Conservation (phyloP, 2,888 invertebrate species). For the Drosophila dives region DNA sequence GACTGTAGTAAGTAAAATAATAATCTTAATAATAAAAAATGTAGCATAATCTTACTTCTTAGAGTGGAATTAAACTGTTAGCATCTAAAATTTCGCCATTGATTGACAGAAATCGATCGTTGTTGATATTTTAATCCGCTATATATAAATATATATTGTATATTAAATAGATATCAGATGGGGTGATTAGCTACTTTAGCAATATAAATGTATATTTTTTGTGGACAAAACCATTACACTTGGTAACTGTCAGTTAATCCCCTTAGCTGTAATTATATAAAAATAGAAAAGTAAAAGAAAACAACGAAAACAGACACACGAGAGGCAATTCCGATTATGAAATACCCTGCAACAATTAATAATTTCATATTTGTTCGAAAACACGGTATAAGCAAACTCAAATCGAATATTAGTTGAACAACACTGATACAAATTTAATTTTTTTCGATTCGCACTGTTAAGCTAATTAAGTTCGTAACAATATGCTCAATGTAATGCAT, state of each 20-base stretch:
- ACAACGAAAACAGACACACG: neutral
- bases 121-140: neutral
- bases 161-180: neutral
- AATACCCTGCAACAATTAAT: conserved; percentile 12
- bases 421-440: neutral
- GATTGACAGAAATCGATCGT: neutral
- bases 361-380: neutral
- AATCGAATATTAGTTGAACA: neutral
- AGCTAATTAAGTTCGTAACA: neutral
- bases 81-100: neutral
- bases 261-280: neutral
- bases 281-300: conserved; percentile 5
- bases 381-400: neutral
- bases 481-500: neutral
- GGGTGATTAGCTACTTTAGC: neutral
- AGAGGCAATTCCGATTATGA: neutral
- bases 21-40: neutral
- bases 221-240: neutral
- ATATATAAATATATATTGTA: neutral
- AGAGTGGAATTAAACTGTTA: neutral
- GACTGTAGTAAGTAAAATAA: conserved; percentile 1
- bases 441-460: too few species aligned
- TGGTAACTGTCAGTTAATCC: neutral
- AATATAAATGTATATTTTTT: neutral
- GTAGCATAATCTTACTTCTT: neutral